phyloP scores from a whole-genome alignment of 2,113 vertebrate species.

The Platichthys stellatus region DNA sequence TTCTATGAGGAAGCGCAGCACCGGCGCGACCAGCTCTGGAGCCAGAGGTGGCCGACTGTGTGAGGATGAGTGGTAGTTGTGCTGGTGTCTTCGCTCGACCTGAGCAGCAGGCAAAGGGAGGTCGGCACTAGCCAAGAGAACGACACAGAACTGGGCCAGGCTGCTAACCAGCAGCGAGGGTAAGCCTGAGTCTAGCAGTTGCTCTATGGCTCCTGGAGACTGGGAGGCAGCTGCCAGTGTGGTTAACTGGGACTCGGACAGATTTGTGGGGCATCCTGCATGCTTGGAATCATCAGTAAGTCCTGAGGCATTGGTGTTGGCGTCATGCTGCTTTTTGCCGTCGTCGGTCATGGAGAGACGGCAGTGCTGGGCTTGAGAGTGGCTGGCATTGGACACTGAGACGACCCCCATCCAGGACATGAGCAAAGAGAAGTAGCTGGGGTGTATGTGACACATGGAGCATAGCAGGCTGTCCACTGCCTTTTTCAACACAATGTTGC shows the following conservation, averaged over 20 bases:
- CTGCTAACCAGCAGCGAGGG: constrained; percentile 94
- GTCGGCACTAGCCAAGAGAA: constrained; percentile 89
- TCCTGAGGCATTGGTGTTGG: constrained; percentile 75
- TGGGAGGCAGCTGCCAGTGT: constrained; percentile 95
- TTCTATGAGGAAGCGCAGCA: constrained; percentile 96
- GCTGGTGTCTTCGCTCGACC: constrained; percentile 78
- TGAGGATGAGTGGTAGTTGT: constrained; percentile 65
- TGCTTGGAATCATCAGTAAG: constrained; percentile 97
- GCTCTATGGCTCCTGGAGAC: constrained; percentile 95
- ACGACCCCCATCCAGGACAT: constrained; percentile 99
- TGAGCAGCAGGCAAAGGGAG: constrained; percentile 85
- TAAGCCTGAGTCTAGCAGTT: constrained; percentile 94
- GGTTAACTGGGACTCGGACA: constrained; percentile 93
- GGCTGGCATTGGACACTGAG: constrained; percentile 80
- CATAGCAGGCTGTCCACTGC: constrained; percentile 98
- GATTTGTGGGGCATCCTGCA: constrained; percentile 87
- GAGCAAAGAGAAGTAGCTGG: constrained; percentile 95
- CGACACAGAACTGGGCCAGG: constrained; percentile 92
- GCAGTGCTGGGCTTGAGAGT: constrained; percentile 88
- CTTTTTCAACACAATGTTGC: constrained; percentile 97
- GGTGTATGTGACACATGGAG: constrained; percentile 98
- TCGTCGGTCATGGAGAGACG: constrained; percentile 97
- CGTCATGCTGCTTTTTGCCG: constrained; percentile 94
- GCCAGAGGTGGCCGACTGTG: constrained; percentile 86
- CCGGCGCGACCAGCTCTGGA: constrained; percentile 93